Conservation (phyloP, 2,888 invertebrate genomes). For the Aplocera efformata region DNA sequence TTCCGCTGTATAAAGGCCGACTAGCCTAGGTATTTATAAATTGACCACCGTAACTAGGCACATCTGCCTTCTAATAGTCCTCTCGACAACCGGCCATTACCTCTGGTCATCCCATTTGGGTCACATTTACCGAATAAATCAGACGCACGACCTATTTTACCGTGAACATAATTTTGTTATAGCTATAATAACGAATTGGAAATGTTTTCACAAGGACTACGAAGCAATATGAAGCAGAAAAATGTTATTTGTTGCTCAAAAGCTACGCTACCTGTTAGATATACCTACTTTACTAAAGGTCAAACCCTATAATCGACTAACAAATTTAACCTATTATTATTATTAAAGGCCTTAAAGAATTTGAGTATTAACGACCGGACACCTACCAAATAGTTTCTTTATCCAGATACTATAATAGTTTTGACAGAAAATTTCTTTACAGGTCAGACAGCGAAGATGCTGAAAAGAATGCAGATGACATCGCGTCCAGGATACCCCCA, state of each 20-base stretch:
- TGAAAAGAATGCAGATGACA: constrained; percentile 64
- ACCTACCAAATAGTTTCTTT: no score
- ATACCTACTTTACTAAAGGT: no score
- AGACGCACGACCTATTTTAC: constrained; percentile 41
- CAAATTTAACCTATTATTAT: no score
- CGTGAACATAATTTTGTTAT: constrained; percentile 33
- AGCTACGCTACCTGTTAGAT: no score
- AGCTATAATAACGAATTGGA: no score
- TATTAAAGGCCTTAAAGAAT: no score
- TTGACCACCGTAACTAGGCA: constrained; percentile 12
- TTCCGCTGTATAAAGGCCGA: constrained; percentile 2
- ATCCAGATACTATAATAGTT: no score
- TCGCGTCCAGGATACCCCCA: constrained; percentile 83
- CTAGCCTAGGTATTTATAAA: constrained; percentile 9
- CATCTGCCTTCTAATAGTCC: neutral
- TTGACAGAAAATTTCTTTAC: constrained; percentile 22
- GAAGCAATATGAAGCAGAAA: no score
- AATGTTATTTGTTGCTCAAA: no score
- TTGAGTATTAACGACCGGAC: no score
- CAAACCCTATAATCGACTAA: no score
- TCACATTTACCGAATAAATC: constrained; percentile 39
- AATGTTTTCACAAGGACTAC: no score
- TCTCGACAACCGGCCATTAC: constrained; percentile 3
- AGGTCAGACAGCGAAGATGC: constrained; percentile 68
- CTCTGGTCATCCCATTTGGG: constrained; percentile 37